These are phyloP conservation scores for Meloidogyne floridensis DNA, from an alignment of 1,140 invertebrate species.

Conservation along the genomic window DNA sequence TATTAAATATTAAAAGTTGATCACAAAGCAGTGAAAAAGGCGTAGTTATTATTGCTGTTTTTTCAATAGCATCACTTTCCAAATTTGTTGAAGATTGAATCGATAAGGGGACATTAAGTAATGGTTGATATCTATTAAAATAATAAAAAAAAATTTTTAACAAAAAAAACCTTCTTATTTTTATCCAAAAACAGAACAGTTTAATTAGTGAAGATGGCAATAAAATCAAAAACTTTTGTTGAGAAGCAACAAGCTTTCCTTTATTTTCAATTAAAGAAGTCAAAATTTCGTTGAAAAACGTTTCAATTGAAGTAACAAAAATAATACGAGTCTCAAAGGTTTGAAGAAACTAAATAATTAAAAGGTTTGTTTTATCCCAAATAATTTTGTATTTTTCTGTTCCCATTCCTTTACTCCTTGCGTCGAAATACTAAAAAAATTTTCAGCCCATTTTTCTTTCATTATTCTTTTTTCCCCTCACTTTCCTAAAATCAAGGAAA, in stretches of 20 bases:
- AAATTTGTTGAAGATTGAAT: background rate
- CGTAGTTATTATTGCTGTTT: background rate
- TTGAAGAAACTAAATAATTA: conserved; percentile 27
- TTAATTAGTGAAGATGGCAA: conserved; percentile 21
- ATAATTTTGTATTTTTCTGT: background rate
- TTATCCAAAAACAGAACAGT: conserved; percentile 15
- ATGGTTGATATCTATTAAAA: conserved; percentile 18
- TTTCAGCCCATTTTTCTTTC: no score
- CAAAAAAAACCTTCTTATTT: conserved; percentile 13
- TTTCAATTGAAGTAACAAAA: background rate
- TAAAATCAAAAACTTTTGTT: background rate
- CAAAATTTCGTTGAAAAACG: conserved; percentile 20
- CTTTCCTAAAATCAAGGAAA: no score
- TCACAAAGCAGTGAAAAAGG: conserved; percentile 27
- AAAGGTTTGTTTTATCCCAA: background rate
- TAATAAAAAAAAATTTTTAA: no score
- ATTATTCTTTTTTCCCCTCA: no score
- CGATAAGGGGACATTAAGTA: conserved; percentile 31
- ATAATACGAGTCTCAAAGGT: conserved; percentile 25
- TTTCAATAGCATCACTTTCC: background rate
- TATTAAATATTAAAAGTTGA: background rate
- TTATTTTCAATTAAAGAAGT: background rate
- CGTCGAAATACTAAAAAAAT: no score
- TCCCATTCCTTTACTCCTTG: no score
- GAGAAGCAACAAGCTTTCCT: background rate